phyloP scores from a whole-genome alignment of 2,797 vertebrate genomes.

The Acrocephalus scirpaceus region DNA sequence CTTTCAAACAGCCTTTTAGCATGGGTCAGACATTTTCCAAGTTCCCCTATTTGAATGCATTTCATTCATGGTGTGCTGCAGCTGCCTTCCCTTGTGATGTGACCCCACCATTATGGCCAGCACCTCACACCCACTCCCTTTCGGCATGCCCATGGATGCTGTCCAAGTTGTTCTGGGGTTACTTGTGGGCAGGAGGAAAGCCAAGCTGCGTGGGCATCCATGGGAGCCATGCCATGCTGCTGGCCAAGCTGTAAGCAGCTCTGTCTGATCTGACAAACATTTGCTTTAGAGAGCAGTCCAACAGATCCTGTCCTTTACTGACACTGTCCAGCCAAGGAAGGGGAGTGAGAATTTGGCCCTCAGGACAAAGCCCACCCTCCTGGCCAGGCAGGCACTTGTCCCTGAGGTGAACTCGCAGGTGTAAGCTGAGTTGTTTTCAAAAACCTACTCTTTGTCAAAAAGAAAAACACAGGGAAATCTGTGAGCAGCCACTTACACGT shows the following conservation, averaged over 20 bases:
- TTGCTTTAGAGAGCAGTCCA: neutral
- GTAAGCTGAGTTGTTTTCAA: neutral
- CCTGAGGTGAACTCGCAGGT: neutral
- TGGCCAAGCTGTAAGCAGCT: neutral
- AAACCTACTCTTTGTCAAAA: neutral
- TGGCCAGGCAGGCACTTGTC: neutral
- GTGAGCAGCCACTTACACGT: accelerated
- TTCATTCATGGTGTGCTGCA: neutral
- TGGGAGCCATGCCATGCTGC: neutral
- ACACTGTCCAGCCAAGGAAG: accelerated
- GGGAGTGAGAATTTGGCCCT: neutral
- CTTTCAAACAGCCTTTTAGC: constrained; percentile 30
- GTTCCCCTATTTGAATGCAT: constrained; percentile 19
- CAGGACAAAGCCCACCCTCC: neutral
- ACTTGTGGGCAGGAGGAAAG: neutral
- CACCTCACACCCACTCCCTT: neutral
- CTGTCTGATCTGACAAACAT: neutral
- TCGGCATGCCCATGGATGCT: neutral
- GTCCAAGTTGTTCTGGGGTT: neutral
- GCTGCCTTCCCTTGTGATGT: neutral
- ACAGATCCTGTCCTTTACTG: neutral
- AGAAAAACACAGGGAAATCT: neutral
- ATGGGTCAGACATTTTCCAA: constrained; percentile 27
- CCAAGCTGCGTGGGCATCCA: neutral
- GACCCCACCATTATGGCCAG: neutral